Percentiles rank a stretch among this genome's conserved stretches.
Evolutionary conservation across 2,797 vertebrate genomes (phyloP).

Genomic region (Phrynocephalus vlangalii): DNA sequence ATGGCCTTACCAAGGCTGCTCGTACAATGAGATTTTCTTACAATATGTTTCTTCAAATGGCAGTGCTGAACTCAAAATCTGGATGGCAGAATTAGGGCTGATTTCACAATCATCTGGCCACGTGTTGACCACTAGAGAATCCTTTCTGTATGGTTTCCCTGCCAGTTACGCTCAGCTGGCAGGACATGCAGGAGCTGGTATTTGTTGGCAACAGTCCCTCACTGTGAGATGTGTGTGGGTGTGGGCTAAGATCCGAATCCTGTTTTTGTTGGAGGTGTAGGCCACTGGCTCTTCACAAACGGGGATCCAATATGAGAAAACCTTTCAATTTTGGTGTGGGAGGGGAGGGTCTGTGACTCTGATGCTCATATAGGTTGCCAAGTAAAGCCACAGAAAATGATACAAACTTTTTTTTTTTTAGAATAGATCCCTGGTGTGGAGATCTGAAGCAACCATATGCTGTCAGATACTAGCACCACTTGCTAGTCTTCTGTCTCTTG

Average conservation of each 20-base stretch:
- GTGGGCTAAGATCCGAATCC: neutral
- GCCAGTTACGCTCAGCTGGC: neutral
- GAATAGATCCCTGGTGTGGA: neutral
- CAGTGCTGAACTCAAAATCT: neutral
- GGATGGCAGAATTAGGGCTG: neutral
- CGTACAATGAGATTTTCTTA: neutral
- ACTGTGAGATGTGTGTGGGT: neutral
- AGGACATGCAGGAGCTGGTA: neutral
- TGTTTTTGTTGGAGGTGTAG: neutral
- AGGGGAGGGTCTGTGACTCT: neutral
- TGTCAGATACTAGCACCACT: neutral
- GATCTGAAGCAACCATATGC: slow-evolving; percentile 9
- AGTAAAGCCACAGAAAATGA: neutral
- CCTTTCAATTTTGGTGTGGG: neutral
- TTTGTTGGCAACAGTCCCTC: neutral
- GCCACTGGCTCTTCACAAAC: neutral
- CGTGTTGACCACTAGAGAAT: neutral
- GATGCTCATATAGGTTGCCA: neutral
- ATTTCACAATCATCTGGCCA: neutral
- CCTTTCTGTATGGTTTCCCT: neutral
- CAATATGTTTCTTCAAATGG: neutral
- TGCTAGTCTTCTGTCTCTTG: slow-evolving; percentile 17
- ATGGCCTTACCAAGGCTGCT: neutral
- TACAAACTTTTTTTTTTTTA: neutral
- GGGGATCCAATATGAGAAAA: neutral